Evolutionary conservation across 2,113 vertebrate species (phyloP).

Genomic region (Andinoacara biseriatus): DNA sequence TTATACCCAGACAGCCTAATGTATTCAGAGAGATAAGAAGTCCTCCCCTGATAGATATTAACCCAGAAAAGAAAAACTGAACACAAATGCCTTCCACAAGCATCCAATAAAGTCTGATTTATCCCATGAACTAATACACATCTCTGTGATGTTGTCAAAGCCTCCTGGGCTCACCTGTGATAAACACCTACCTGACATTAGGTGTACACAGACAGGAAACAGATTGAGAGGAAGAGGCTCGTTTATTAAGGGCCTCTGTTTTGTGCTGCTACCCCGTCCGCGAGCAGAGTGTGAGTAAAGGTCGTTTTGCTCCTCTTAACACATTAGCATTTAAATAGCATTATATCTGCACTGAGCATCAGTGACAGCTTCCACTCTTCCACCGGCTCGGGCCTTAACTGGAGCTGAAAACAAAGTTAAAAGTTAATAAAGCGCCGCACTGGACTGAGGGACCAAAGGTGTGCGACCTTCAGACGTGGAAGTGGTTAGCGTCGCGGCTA

Average conservation of each 20-base stretch:
- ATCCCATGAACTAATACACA: constrained; percentile 17
- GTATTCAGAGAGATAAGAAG: background rate
- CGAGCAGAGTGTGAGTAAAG: constrained; percentile 61
- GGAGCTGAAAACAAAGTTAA: constrained; percentile 75
- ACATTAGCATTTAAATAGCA: constrained; percentile 82
- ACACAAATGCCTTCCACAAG: background rate
- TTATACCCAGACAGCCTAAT: background rate
- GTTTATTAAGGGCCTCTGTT: constrained; percentile 65
- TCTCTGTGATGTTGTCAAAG: constrained; percentile 14
- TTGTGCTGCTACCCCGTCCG: constrained; percentile 29
- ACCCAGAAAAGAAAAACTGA: background rate
- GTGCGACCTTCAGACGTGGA: constrained; percentile 66
- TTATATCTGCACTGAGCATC: constrained; percentile 71
- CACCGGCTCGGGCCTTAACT: constrained; percentile 51
- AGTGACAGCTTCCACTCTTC: constrained; percentile 69
- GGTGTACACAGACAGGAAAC: constrained; percentile 16
- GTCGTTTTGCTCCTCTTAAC: constrained; percentile 75
- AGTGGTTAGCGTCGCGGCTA: constrained; percentile 20
- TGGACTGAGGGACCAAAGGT: constrained; percentile 51
- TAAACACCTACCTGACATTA: constrained; percentile 41
- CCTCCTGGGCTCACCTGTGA: constrained; percentile 7
- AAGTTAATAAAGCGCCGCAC: constrained; percentile 67
- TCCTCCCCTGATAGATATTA: background rate
- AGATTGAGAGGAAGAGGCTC: constrained; percentile 57
- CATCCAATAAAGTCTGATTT: constrained; percentile 17